Conservation (phyloP, 2,113 vertebrate species). For the Podilymbus podiceps region DNA sequence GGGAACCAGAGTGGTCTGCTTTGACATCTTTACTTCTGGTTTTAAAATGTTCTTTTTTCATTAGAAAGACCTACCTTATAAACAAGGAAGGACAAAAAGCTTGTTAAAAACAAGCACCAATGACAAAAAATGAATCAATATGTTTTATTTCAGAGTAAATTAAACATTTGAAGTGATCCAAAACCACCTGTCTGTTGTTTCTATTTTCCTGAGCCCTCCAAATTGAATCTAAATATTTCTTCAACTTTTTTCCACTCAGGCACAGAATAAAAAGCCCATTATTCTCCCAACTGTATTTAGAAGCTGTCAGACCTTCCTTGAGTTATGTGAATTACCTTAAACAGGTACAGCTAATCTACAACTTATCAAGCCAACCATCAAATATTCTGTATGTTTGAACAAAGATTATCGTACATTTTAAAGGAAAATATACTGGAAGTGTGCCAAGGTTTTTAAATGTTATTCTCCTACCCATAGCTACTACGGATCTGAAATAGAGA, state of each 20-base stretch:
- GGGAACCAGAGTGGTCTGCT: neutral
- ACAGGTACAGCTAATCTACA: neutral
- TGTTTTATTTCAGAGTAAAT: neutral
- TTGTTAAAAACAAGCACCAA: neutral
- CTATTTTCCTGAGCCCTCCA: neutral
- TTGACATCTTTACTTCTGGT: neutral
- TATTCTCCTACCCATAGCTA: neutral
- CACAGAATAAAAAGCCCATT: neutral
- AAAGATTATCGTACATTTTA: neutral
- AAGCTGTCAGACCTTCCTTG: neutral
- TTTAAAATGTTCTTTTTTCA: neutral
- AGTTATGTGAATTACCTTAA: neutral
- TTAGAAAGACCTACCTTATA: neutral
- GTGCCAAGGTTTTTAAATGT: neutral
- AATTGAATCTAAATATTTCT: neutral
- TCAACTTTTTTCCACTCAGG: neutral
- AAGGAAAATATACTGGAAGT: neutral
- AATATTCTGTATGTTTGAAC: neutral
- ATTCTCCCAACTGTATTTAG: neutral
- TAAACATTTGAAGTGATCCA: neutral
- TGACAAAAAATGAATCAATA: neutral
- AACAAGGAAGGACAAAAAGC: neutral
- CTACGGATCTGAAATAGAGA: neutral
- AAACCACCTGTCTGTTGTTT: neutral
- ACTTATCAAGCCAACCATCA: neutral